Base-by-base conservation (phyloP, 2,888 invertebrate species). In the Thymelicus lineola region DNA sequence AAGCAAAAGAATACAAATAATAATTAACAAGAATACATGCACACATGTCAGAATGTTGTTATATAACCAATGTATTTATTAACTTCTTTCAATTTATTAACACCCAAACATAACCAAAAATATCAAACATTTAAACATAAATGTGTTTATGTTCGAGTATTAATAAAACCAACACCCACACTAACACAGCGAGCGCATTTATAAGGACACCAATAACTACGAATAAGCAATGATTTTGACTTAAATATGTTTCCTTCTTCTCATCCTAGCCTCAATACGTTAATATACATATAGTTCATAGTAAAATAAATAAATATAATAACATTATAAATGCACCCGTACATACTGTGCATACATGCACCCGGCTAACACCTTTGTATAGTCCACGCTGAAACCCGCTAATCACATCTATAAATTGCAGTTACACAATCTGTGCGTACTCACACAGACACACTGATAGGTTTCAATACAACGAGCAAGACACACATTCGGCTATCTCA, bases 1-100 rank as follows among this genome's bases (percentile, higher is more conserved):
- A 58, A 66, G 66, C 66, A 59, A 48, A 28, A 59, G n/a, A 35
- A 55, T 35, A 66, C 15, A 48, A 58, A 63, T 53, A 66, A 59
- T 58, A 58, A 66, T 46, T 36, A 59, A 36, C 45, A 46, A 46
- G 17, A 59, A 28, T 66, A 48, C 58, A 38, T 55, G 58, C 38
- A 58, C 1, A 63, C 63, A 66, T 66, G 66, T 58, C 36, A 7
- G 9, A 42, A 65, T 17, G 35, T 55, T 28, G 20, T 66, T 66
- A 42, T 50, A 10, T 45, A 58, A 46, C 58, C 58, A 63, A 42
- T 66, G 57, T 67, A 35, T 64, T 64, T 64, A 64, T 35, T 45
- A 57, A 55, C 4, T 15, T 63, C 6, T 20, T 20, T 17, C 10
- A 2, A 17, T 10, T 53, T 17, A 20, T 17, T 53, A 20, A 53